phyloP scores from a whole-genome alignment of 1,140 invertebrate species.

The Thaumetopoea pityocampa region DNA sequence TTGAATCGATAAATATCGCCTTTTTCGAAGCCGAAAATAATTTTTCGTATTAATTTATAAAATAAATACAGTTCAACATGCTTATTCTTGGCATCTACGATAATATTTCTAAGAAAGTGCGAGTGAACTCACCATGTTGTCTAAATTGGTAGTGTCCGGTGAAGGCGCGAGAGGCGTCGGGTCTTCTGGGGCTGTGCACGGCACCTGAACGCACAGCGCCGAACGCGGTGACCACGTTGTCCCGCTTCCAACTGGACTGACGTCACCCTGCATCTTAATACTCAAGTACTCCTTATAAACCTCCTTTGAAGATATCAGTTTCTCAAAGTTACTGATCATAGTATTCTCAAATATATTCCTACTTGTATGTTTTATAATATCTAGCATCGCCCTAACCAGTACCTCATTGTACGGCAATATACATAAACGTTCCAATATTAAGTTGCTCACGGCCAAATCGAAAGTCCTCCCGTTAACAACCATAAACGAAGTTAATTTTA shows the following conservation, averaged over 20 bases:
- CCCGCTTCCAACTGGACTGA: neutral
- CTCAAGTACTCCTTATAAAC: conserved; percentile 27
- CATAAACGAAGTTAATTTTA: conserved; percentile 47
- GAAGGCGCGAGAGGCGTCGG: conserved; percentile 22
- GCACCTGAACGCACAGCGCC: neutral
- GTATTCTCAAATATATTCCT: conserved; percentile 33
- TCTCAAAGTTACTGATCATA: conserved; percentile 41
- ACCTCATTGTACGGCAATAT: conserved; percentile 44
- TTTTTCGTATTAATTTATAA: too few relatives aligned
- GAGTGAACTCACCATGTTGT: conserved; percentile 39
- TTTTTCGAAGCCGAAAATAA: too few relatives aligned
- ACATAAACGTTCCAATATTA: conserved; percentile 47
- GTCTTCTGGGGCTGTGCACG: neutral
- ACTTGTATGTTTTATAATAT: conserved; percentile 40
- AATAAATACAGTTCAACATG: too few relatives aligned
- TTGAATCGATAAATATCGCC: too few relatives aligned
- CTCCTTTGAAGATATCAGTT: conserved; percentile 21
- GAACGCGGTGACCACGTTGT: neutral
- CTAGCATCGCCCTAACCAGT: conserved; percentile 33
- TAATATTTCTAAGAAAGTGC: conserved; percentile 2
- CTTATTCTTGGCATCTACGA: too few relatives aligned
- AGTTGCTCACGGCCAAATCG: conserved; percentile 25
- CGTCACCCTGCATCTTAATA: conserved; percentile 19
- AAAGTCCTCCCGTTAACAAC: conserved; percentile 28
- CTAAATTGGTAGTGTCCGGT: conserved; percentile 47